Evolutionary conservation across 2,113 vertebrate genomes (phyloP).

Genomic region (Gavia stellata): DNA sequence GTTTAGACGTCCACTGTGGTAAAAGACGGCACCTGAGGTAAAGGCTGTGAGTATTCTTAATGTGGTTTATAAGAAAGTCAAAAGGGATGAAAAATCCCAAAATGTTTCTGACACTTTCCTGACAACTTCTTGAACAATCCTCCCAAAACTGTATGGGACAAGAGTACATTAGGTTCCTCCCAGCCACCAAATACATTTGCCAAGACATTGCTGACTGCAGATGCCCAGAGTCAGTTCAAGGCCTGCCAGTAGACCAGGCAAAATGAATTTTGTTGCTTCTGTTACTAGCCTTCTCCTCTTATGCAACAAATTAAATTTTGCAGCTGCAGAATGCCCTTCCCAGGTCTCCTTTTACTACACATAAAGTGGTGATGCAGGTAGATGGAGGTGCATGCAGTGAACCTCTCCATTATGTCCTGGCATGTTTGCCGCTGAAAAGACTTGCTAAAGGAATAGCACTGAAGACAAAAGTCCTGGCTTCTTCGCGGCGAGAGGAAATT

Average conservation of each 20-base stretch:
- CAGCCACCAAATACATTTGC: not conserved
- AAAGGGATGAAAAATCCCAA: not conserved
- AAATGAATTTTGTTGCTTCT: not conserved
- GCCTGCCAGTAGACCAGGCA: not conserved
- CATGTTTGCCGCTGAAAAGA: not conserved
- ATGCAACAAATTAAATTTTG: not conserved
- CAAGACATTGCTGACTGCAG: not conserved
- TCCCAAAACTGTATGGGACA: not conserved
- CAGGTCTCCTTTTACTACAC: not conserved
- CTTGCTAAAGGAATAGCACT: not conserved
- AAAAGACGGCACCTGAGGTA: not conserved
- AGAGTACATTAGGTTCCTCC: not conserved
- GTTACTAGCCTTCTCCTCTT: not conserved
- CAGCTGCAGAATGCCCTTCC: not conserved
- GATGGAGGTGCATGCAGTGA: not conserved
- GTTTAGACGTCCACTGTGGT: not conserved
- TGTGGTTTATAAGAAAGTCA: not conserved
- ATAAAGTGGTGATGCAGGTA: not conserved
- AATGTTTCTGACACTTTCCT: not conserved
- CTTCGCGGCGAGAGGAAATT: not conserved
- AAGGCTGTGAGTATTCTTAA: not conserved
- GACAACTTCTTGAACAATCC: not conserved
- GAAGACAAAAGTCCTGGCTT: not conserved
- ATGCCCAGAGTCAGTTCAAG: not conserved
- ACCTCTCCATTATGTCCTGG: not conserved